Evolutionary conservation across 2,888 invertebrate genomes (phyloP), one percentile per base, ranked within the genome.

Genomic region (Dynastes hyllus): DNA sequence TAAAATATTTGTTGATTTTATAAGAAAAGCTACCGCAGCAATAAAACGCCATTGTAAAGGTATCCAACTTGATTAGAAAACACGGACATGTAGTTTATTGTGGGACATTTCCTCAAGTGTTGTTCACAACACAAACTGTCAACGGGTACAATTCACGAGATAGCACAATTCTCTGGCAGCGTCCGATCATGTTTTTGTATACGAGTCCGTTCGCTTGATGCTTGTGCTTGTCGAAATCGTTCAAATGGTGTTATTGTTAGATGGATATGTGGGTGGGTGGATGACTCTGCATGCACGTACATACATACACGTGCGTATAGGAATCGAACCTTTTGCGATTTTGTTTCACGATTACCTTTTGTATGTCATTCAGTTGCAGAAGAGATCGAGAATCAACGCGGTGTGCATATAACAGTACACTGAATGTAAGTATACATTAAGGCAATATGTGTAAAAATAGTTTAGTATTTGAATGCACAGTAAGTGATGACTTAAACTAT

Each of bases 51-150:
- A 37, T 37, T 37, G 2, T 1, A 37, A 53, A 70, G 53, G 29
- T 51, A 51, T 53, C 70, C 53, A 70, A 70, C 32, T 4, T 29
- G 70, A 70, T 70, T 70, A 70, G 70, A 70, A 51, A 53, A 70
- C 70, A 53, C 53, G 53, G 29, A 53, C 70, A n/a, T 53, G 32
- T 70, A 53, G 53, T 70, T 70, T 70, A 70, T 53, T 53, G 70
- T 70, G 70, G 22, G 53, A 70, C 70, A 53, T 70, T 70, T 70
- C 70, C 70, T 70, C 70, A 70, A 70, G 53, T 70, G 70, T 29
- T 70, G 70, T 70, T 71, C 70, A 70, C 78, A 70, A 71, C 70
- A 78, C 70, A 78, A 70, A 70, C 78, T 78, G 78, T 78, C 78
- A 61, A 40, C 70, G 70, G 29, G 50, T 50, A 61, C 70, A 78